Evolutionary conservation across 2,113 vertebrate genomes (phyloP), one percentile per base, ranked within the genome.

Genomic region (Limnothrissa miodon): DNA sequence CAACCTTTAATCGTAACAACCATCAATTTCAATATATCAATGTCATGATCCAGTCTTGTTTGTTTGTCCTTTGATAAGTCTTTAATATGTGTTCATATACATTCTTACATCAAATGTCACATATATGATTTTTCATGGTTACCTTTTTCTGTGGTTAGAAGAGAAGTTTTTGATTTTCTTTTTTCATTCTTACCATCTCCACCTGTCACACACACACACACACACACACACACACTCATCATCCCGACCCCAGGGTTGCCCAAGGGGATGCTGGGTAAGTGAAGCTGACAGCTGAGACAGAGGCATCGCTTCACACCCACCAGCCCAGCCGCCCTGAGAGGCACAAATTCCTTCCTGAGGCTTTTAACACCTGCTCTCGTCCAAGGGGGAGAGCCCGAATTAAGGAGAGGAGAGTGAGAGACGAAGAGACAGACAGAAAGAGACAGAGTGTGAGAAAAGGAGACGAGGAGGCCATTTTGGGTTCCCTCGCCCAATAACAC

Each of bases 321-420:
- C 56, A 42, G 80, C 84, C 82, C 78, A 66, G 39, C 42, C 70
- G 78, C 59, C 80, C 84, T 45, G 80, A 78, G 48, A 81, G 78
- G 78, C n/a, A 78, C 82, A 70, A 81, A 85, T 85, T 85, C 87
- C 83, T 85, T 85, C 87, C 87, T 85, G 46, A 13, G 48, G 81
- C 85, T 81, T 82, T 81, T 84, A 85, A 84, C 87, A 88, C 83
- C 85, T 88, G 87, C 85, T 85, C 62, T 85, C 82, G 84, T 81
- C 10, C 59, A 25, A 33, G 25, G 13, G 29, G 59, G 59, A 66
- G 59, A 33, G 59, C 11, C 13, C 25, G 59, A 66, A 66, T 66
- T 66, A 66, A 66, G 59, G n/a, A 33, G 59, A 66, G 13, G n/a
- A 80, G 81, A 66, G 82, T 51, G 66, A 42, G 51, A 53, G 83